Conservation (phyloP, 2,888 invertebrate species). For the Altica lythri region DNA sequence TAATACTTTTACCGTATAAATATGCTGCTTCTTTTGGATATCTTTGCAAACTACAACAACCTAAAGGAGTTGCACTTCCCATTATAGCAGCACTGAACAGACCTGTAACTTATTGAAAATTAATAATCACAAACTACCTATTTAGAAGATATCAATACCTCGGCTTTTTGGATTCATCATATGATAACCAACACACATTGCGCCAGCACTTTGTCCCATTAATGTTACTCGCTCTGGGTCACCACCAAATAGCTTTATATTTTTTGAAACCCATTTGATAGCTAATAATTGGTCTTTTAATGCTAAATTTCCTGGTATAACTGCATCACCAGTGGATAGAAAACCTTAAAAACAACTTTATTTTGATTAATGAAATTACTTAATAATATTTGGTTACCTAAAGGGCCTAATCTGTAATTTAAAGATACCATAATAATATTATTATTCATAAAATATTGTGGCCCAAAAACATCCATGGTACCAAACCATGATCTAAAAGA, state of each 20-base stretch:
- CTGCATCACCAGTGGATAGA: background rate
- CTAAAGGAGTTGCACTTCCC: constrained; percentile 13
- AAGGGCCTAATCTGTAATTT: constrained; percentile 35
- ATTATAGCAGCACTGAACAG: constrained; percentile 20
- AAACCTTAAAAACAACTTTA: background rate
- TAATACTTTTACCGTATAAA: background rate
- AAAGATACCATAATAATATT: constrained; percentile 33
- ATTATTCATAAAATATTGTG: constrained; percentile 33
- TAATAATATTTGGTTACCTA: constrained; percentile 30
- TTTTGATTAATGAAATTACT: background rate
- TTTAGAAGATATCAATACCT: too few species aligned
- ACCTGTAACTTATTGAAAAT: too few species aligned
- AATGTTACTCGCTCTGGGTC: constrained; percentile 22
- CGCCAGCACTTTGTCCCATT: constrained; percentile 31
- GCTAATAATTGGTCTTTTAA: constrained; percentile 32
- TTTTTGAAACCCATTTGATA: constrained; percentile 26
- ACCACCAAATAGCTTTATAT: constrained; percentile 30
- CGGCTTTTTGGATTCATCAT: constrained; percentile 1
- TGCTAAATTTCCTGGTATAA: constrained; percentile 23
- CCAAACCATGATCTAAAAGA: constrained; percentile 32
- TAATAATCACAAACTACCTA: too few species aligned
- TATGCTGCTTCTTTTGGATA: constrained; percentile 9
- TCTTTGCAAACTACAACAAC: constrained; percentile 13
- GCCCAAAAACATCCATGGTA: constrained; percentile 29
- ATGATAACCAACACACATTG: constrained; percentile 24